phyloP scores from a whole-genome alignment of 92 coral and sea anemone genomes.

The Palythoa grandis region DNA sequence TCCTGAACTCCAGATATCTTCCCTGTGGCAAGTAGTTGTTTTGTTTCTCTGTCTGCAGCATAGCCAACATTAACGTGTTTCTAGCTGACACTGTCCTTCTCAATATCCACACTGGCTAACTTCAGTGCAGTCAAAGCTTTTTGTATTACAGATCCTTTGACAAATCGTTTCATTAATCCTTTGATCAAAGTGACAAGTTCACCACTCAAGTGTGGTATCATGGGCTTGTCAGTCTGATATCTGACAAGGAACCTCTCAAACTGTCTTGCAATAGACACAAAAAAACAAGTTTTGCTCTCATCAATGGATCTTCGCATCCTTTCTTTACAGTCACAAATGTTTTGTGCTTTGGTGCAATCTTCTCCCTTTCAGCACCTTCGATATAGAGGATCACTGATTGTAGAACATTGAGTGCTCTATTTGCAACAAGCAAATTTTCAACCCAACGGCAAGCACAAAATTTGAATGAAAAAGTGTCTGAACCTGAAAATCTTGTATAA shows the following conservation, averaged over 20 bases:
- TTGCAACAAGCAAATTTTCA: not conserved
- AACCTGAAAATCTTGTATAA: not conserved
- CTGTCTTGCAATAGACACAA: not conserved
- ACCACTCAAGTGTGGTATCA: not conserved
- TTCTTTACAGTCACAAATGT: not conserved
- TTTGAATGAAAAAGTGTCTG: not conserved
- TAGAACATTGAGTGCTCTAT: not conserved
- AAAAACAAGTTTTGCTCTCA: not conserved
- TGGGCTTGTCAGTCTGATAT: not conserved
- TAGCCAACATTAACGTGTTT: constrained; percentile 46
- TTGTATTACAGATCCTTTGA: not conserved
- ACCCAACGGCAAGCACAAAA: not conserved
- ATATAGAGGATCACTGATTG: not conserved
- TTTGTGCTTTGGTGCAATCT: not conserved
- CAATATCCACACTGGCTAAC: not conserved
- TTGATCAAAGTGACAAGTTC: not conserved
- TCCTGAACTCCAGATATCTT: constrained; percentile 14
- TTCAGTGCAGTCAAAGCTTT: not conserved
- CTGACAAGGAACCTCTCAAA: constrained; percentile 1
- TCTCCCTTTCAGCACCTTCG: not conserved
- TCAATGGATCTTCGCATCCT: not conserved
- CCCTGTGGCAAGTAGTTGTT: constrained; percentile 19
- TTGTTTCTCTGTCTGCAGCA: constrained; percentile 34
- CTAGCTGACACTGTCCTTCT: constrained; percentile 22
- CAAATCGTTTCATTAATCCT: not conserved